Evolutionary conservation across 2,113 vertebrate species (phyloP).

Genomic region (Stegastes partitus): DNA sequence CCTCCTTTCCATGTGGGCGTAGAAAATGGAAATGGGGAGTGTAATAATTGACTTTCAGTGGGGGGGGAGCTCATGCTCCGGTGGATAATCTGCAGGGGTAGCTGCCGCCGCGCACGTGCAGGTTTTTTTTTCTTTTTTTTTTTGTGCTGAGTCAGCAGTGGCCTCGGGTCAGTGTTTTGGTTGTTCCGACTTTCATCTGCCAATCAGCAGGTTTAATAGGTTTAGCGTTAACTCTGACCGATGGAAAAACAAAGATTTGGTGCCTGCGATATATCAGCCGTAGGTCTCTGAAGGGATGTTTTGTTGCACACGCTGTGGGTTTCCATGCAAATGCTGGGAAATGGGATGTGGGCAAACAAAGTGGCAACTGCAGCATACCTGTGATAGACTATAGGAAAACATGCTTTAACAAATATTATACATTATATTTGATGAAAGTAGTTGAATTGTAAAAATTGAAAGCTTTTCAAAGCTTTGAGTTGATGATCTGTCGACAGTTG

Average conservation of each 20-base stretch:
- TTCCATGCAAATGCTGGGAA: not conserved
- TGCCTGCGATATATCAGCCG: not conserved
- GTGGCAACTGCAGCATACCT: too few relatives aligned
- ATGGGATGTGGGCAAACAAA: not conserved
- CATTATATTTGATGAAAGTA: too few relatives aligned
- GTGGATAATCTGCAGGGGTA: conserved; percentile 35
- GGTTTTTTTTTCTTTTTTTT: too few relatives aligned
- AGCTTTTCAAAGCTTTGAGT: too few relatives aligned
- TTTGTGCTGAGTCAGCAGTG: conserved; percentile 29
- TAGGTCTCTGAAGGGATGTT: not conserved
- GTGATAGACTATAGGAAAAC: too few relatives aligned
- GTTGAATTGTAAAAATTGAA: too few relatives aligned
- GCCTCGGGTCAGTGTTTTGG: conserved; percentile 30
- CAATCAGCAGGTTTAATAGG: conserved; percentile 21
- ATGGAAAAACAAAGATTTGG: not conserved
- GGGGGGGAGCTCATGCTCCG: conserved; percentile 21
- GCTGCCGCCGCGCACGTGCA: conserved; percentile 21
- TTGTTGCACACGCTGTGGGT: not conserved
- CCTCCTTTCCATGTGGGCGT: conserved; percentile 33
- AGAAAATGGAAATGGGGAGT: conserved; percentile 39
- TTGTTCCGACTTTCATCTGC: conserved; percentile 4
- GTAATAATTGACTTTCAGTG: conserved; percentile 44
- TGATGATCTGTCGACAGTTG: too few relatives aligned
- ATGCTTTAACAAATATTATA: too few relatives aligned
- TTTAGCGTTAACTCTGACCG: conserved; percentile 16